Evolutionary conservation across 2,888 invertebrate species (phyloP), one percentile per base, ranked within the genome.

Genomic region (Aethes cnicana): DNA sequence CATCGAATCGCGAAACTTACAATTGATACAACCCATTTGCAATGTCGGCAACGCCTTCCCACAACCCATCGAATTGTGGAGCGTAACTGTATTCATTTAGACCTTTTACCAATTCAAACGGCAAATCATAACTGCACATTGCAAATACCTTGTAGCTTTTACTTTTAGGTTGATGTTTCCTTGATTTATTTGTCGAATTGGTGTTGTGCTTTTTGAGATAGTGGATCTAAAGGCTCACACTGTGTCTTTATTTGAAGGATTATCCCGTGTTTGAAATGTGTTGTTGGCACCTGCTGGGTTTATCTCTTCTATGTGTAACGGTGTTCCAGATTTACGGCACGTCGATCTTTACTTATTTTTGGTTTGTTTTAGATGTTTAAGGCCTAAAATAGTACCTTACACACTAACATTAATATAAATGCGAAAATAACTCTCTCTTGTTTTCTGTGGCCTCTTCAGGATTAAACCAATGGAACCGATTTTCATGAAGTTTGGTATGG

Each of bases 1-100:
- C 66, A 72, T 72, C 71, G 57, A 77, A 80, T 78, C 76, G 74
- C 64, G 46, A 58, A 59, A 43, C 42, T 21, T 60, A 77, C 79
- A 79, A 81, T 77, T 77, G 76, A 75, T 61, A 77, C 82, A 81
- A 69, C 70, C 69, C 64, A 63, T 17, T 65, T 72, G 66, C 69
- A 75, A 74, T 72, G 74, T 73, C 68, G 59, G 47, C 55, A 58
- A 62, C 59, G 56, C 61, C 57, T 55, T 56, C 54, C 48, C 49
- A 48, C 55, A 48, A 16, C 49, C 56, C 53, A n/a, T n/a, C 35
- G 58, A 56, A 55, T 47, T 46, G 53, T 46, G 53, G 52, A 54
- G 63, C n/a, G n/a, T 73, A 75, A 72, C 71, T 69, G 70, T 74
- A 65, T 63, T 61, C 63, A 58, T 59, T 60, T 59, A 61, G 48